Percentiles rank a stretch among this genome's conserved stretches.
phyloP scores from a whole-genome alignment of 1,140 invertebrate species.

The Epicauta chinensis region DNA sequence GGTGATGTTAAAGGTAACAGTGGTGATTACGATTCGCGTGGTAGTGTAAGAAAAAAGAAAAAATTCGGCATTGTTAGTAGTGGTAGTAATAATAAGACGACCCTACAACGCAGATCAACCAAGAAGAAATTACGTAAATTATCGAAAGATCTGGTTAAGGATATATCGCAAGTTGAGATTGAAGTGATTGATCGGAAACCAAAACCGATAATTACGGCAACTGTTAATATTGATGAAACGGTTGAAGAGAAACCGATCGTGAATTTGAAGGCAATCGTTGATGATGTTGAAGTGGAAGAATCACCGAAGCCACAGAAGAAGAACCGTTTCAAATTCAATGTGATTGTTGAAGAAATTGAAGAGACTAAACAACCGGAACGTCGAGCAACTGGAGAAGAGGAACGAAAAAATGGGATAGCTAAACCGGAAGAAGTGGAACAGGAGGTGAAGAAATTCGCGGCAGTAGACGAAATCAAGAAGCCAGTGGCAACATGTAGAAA shows the following conservation, averaged over 20 bases:
- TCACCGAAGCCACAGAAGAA: conserved; percentile 26
- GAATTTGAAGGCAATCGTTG: conserved; percentile 47
- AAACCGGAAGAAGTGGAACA: too few relatives aligned
- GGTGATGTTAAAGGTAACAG: conserved; percentile 23
- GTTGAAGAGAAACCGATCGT: conserved; percentile 37
- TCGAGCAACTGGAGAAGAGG: too few relatives aligned
- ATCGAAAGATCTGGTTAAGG: conserved; percentile 31
- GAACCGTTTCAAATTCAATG: conserved; percentile 34
- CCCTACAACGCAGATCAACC: conserved; percentile 33
- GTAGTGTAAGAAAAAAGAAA: conserved; percentile 30
- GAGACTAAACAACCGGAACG: conserved; percentile 1
- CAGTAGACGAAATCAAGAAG: too few relatives aligned
- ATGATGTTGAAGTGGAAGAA: conserved; percentile 50
- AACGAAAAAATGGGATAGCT: too few relatives aligned
- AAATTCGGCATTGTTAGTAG: conserved; percentile 19
- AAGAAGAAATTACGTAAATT: conserved; percentile 31
- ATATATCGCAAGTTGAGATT: conserved; percentile 39
- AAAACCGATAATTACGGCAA: conserved; percentile 48
- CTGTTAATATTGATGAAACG: conserved; percentile 42
- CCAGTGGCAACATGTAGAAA: too few relatives aligned
- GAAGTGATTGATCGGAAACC: conserved; percentile 41
- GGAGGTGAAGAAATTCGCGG: too few relatives aligned
- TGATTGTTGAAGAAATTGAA: conserved; percentile 27
- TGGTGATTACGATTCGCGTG: conserved; percentile 19
- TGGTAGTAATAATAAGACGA: conserved; percentile 10